phyloP scores from a whole-genome alignment of 2,888 invertebrate species.

The Calameuta filiformis region DNA sequence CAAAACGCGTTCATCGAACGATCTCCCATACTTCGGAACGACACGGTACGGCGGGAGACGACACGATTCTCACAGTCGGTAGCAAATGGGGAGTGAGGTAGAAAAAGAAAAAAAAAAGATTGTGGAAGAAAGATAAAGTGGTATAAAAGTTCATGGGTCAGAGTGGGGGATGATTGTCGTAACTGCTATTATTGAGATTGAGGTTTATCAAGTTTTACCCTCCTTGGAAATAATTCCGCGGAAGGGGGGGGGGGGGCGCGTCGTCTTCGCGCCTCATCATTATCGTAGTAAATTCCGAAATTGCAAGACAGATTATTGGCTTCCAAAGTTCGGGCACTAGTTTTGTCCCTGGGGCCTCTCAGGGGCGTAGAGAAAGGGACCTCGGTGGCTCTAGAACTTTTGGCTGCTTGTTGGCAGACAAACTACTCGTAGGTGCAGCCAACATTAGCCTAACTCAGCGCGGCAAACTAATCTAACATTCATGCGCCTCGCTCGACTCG shows the following conservation, averaged over 20 bases:
- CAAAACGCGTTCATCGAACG: background rate
- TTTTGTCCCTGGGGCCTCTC: background rate
- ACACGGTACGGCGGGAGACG: background rate
- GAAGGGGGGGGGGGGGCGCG: fast-evolving
- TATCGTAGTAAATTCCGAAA: slow-evolving; percentile 41
- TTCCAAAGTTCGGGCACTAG: slow-evolving; percentile 42
- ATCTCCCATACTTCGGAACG: background rate
- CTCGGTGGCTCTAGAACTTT: slow-evolving; percentile 42
- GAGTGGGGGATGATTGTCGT: background rate
- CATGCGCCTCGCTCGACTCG: slow-evolving; percentile 36
- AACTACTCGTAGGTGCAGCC: slow-evolving; percentile 55
- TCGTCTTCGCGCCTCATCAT: background rate
- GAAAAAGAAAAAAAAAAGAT: slow-evolving; percentile 8
- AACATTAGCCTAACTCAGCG: slow-evolving; percentile 58
- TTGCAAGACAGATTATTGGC: slow-evolving; percentile 56
- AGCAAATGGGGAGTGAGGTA: background rate
- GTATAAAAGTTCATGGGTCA: background rate
- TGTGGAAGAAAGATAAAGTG: background rate
- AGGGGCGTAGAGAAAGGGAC: slow-evolving; percentile 37
- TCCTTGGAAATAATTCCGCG: background rate
- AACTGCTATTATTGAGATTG: background rate
- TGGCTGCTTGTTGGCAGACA: slow-evolving; percentile 52
- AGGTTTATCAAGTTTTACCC: background rate
- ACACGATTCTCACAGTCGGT: background rate
- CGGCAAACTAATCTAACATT: slow-evolving; percentile 62